Percentiles rank a stretch among this genome's conserved stretches.
These are phyloP conservation scores for Lepus townsendii DNA, from an alignment of 2,797 vertebrate genomes.

Conservation along the genomic window DNA sequence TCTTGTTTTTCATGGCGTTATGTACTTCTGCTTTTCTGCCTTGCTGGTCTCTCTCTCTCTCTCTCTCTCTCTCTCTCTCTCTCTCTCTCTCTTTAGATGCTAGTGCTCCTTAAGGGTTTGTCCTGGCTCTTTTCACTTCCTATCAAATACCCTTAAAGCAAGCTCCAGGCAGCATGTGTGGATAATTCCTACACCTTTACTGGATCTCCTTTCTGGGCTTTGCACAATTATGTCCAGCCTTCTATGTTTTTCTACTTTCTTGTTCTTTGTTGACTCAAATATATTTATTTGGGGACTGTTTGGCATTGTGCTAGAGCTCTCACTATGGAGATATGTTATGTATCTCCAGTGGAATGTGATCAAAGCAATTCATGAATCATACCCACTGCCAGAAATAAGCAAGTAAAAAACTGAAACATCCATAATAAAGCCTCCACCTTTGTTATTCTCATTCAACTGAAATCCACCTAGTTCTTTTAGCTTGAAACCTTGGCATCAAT, in stretches of 20 bases:
- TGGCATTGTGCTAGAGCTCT: neutral
- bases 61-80: neutral
- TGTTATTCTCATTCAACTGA: neutral
- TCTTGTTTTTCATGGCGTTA: conserved; percentile 11
- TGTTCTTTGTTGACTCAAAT: conserved; percentile 32
- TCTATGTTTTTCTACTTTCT: neutral
- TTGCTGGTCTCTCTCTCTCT: too few species aligned
- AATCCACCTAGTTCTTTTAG: neutral
- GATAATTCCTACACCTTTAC: neutral
- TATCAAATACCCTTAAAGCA: neutral
- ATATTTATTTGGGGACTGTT: neutral
- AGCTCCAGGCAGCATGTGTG: neutral
- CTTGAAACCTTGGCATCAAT: neutral
- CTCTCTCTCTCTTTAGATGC: neutral
- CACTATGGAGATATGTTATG: neutral
- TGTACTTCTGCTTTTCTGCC: neutral
- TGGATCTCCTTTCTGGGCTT: conserved; percentile 27
- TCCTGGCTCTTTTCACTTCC: neutral
- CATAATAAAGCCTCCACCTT: neutral
- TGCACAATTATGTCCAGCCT: neutral
- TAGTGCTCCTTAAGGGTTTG: neutral
- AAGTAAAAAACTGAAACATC: neutral
- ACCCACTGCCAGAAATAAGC: neutral
- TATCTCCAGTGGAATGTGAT: conserved; percentile 15
- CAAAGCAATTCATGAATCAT: conserved; percentile 25